Base-by-base conservation (phyloP, 2,888 invertebrate species). In the Amphiduros pacificus region DNA sequence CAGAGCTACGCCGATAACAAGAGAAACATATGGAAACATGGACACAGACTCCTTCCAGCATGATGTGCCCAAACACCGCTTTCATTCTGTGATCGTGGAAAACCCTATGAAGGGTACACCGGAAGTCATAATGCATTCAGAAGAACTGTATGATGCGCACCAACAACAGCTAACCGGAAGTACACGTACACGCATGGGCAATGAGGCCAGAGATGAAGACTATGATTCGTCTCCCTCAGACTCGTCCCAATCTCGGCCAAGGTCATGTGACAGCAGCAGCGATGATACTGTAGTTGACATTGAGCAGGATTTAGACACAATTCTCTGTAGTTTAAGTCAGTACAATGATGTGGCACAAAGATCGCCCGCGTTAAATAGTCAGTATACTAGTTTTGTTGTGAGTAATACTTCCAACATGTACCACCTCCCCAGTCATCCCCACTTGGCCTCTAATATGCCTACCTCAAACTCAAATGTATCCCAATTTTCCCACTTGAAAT, bases 271-370 rank as follows among this genome's bases (percentile, higher is more conserved):
- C 6, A 44, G 44, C 44, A 44, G 44, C n/a, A 17, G 4, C 44
- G 20, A n/a, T 20, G 44, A 44, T 6, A 44, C 44, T 44, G 44
- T 44, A 5, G 17, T 58, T 28, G 58, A 58, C 27, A 49, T 56
- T 29, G 58, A 51, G 20, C 50, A 58, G 11, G 50, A 58, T 27
- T 49, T 58, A 20, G 20, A 48, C 20, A 32, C 49, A 22, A 58
- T 58, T 29, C 32, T 58, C 22, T 58, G 28, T 32, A 50, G 32
- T 4, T 36, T 58, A 22, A 48, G 36, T n/a, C 58, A 58, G 31
- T 58, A 32, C 58, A 50, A 48, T n/a, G 44, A 44, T 17, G n/a
- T 5, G 20, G 20, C n/a, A 5, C n/a, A 20, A 11, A 17, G 6
- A 4, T 5, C 22, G 4, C 4, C 44, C n/a, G 44, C 44, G 20